A percentile compares a stretch with the other conserved stretches of the same genome.
These are phyloP conservation scores for Poeciliopsis presidionis DNA, from an alignment of 2,797 vertebrate species.

Conservation along the genomic window DNA sequence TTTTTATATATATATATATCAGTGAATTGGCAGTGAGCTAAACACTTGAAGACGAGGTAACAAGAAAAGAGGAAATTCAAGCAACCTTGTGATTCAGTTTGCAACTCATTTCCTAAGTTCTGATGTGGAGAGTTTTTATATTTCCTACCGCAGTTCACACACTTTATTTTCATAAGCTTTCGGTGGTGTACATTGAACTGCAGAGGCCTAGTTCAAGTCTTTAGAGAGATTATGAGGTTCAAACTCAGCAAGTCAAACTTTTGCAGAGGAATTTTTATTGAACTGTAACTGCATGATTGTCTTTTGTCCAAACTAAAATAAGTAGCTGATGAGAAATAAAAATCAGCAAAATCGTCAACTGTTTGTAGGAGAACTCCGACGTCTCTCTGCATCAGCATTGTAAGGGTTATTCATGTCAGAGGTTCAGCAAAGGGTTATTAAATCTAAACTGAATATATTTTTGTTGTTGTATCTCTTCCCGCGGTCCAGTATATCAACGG, in stretches of 20 bases:
- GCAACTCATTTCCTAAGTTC: not conserved
- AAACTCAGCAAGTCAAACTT: not conserved
- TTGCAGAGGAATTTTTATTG: not conserved
- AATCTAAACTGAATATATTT: not conserved
- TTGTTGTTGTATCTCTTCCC: not conserved
- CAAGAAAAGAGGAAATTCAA: slow-evolving; percentile 6
- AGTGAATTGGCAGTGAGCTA: not conserved
- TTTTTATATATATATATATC: no score
- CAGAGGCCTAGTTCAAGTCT: not conserved
- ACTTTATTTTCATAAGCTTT: not conserved
- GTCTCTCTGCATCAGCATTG: not conserved
- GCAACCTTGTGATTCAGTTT: slow-evolving; percentile 8
- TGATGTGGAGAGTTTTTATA: not conserved
- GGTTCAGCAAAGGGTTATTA: not conserved
- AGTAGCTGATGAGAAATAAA: not conserved
- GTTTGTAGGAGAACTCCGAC: not conserved
- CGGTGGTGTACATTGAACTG: not conserved
- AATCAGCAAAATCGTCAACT: not conserved
- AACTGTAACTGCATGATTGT: not conserved
- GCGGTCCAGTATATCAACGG: slow-evolving; percentile 91
- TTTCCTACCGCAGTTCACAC: not conserved
- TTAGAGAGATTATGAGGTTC: not conserved
- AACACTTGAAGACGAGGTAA: not conserved
- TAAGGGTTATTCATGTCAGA: not conserved
- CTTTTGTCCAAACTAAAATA: not conserved